These are phyloP conservation scores for Luidia sarsii DNA, from an alignment of 53 echinoderm and acorn worm species.

Conservation along the genomic window DNA sequence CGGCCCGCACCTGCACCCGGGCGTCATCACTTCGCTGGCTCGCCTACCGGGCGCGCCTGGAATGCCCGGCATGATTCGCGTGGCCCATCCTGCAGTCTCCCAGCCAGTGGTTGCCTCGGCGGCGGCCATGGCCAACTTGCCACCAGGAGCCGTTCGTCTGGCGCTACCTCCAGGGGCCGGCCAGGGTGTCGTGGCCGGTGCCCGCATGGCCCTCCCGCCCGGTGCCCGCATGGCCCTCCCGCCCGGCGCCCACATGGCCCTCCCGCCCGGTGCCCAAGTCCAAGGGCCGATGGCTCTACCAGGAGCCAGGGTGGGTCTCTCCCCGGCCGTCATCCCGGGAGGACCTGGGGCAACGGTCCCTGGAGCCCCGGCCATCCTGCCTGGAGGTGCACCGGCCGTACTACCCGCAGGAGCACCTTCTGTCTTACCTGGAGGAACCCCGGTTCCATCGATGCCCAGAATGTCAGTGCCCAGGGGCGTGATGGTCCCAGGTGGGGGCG, in stretches of 20 bases:
- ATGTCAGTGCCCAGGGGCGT: conserved; percentile 33
- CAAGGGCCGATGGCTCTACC: conserved; percentile 15
- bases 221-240: too few species aligned
- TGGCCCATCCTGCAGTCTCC: conserved; percentile 12
- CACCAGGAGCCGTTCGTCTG: conserved; percentile 26
- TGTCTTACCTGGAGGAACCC: conserved; percentile 15
- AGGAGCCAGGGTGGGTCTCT: conserved; percentile 1
- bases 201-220: conserved; percentile 10
- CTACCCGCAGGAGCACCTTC: neutral
- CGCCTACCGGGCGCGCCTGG: conserved; percentile 8
- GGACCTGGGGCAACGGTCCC: neutral
- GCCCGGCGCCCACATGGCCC: too few species aligned
- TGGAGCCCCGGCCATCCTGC: neutral
- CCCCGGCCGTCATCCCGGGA: conserved; percentile 13
- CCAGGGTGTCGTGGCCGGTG: neutral
- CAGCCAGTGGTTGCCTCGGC: conserved; percentile 14
- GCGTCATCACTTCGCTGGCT: neutral
- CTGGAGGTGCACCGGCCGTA: neutral
- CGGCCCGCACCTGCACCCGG: neutral
- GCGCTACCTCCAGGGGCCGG: neutral
- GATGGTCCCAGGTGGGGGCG: conserved; percentile 14
- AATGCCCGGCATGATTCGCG: conserved; percentile 9
- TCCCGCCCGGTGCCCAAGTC: conserved; percentile 24
- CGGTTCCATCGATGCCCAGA: conserved; percentile 22
- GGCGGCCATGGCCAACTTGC: conserved; percentile 10